Conservation (phyloP, 2,797 vertebrate genomes). For the Podarcis lilfordi region DNA sequence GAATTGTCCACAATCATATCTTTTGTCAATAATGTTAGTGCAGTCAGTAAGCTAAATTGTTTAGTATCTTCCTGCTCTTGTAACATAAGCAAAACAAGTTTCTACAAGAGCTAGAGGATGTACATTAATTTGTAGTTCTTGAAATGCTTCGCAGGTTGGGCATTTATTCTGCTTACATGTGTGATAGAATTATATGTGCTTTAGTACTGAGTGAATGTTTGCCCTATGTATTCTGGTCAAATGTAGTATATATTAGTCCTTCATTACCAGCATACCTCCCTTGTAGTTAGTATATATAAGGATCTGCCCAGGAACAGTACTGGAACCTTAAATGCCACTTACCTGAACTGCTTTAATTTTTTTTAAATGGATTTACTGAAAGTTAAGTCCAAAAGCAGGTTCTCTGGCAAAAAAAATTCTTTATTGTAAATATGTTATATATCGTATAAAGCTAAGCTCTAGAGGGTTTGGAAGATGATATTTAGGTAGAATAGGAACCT, state of each 20-base stretch:
- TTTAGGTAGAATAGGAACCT: background rate
- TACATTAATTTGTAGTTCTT: slow-evolving; percentile 18
- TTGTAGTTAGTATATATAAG: background rate
- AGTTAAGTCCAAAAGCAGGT: background rate
- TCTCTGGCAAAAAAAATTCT: background rate
- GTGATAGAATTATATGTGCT: background rate
- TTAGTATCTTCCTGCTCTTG: slow-evolving; percentile 37
- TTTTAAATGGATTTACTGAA: background rate
- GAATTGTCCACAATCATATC: background rate
- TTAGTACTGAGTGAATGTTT: background rate
- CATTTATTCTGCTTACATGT: background rate
- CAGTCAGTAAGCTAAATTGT: background rate
- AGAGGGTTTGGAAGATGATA: background rate
- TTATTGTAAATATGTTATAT: background rate
- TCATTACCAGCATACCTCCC: too few relatives aligned
- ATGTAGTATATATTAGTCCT: background rate
- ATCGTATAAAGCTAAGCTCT: background rate
- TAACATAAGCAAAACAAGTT: slow-evolving; percentile 43
- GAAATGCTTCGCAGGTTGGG: slow-evolving; percentile 44
- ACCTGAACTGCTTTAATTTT: background rate
- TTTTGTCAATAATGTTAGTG: background rate
- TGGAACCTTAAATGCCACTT: background rate
- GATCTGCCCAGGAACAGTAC: background rate
- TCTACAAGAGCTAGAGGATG: slow-evolving; percentile 48
- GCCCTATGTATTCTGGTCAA: background rate